phyloP scores from a whole-genome alignment of 2,888 invertebrate genomes.

The Synergus laeviventris region DNA sequence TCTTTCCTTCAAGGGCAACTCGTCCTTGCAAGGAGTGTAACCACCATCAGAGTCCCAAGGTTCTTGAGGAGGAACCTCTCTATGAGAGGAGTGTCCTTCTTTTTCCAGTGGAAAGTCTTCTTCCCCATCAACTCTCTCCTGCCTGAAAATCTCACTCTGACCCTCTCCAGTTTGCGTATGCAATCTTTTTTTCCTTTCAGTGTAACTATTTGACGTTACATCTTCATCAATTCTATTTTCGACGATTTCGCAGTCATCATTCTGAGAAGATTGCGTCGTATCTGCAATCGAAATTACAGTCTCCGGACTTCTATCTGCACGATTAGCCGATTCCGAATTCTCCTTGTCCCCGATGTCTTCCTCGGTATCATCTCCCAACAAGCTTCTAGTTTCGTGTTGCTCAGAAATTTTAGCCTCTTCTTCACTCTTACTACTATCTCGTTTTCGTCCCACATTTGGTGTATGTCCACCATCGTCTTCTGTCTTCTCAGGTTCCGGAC shows the following conservation, averaged over 20 bases:
- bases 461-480: conserved; percentile 31
- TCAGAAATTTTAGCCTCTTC: not conserved
- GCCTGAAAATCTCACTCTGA: conserved; percentile 44
- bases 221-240: conserved; percentile 43
- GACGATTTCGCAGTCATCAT: conserved; percentile 47
- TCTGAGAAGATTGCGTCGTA: conserved; percentile 46
- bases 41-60: conserved; percentile 73
- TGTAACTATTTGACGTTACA: conserved; percentile 51
- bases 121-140: conserved; percentile 54
- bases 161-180: conserved; percentile 53
- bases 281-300: conserved; percentile 32
- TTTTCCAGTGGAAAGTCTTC: conserved; percentile 67
- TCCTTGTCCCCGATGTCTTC: not conserved
- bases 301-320: conserved; percentile 27
- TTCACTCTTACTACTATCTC: not conserved
- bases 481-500: conserved; percentile 48
- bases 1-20: conserved; percentile 63
- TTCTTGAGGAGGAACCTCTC: conserved; percentile 10
- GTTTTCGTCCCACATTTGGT: not conserved
- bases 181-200: conserved; percentile 57
- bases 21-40: conserved; percentile 73
- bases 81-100: conserved; percentile 49
- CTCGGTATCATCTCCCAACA: conserved; percentile 25
- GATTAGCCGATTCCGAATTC: not conserved
- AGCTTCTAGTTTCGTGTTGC: not conserved